Evolutionary conservation across 1,140 invertebrate species (phyloP), one percentile per base, ranked within the genome.

Genomic region (Sycophila sp.): DNA sequence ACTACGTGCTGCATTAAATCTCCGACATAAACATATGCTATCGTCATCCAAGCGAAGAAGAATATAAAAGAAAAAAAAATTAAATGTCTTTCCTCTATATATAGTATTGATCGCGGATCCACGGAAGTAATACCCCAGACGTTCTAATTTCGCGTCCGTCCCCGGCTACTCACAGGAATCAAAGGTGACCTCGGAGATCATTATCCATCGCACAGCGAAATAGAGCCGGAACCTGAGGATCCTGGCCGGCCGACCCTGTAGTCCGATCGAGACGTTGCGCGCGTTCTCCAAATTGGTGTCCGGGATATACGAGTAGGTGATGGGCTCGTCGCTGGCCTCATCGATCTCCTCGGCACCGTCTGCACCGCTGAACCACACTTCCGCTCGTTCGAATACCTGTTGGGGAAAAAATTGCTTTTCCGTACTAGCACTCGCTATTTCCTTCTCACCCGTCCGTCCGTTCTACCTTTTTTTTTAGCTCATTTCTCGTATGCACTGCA

Each of bases 121-220:
- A n/a, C n/a, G n/a, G n/a, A n/a, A n/a, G n/a, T n/a, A n/a, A n/a
- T n/a, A n/a, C n/a, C n/a, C n/a, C n/a, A n/a, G n/a, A n/a, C n/a
- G n/a, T n/a, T n/a, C n/a, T n/a, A n/a, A n/a, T n/a, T n/a, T n/a
- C n/a, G n/a, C n/a, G n/a, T n/a, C n/a, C n/a, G n/a, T n/a, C n/a
- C n/a, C n/a, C n/a, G n/a, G n/a, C n/a, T 15, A 81, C 86, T 89
- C 78, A 92, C 91, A 87, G 60, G 89, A 90, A 51, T 90, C 87
- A 76, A 92, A 92, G 34, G 87, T 87, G 8, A 95, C 89, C 86
- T 95, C 94, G 78, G 92, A 92, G 45, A 96, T 89, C 82, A 96
- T 89, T 68, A 96, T 91, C 93, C 93, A 94, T 47, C 88, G 87
- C 24, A 91, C 87, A 30, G 91, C 91, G 79, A 94, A 96, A 80